Percentiles rank a stretch among this genome's conserved stretches.
phyloP scores from a whole-genome alignment of 1,140 invertebrate species.

The Cydia strobilella region DNA sequence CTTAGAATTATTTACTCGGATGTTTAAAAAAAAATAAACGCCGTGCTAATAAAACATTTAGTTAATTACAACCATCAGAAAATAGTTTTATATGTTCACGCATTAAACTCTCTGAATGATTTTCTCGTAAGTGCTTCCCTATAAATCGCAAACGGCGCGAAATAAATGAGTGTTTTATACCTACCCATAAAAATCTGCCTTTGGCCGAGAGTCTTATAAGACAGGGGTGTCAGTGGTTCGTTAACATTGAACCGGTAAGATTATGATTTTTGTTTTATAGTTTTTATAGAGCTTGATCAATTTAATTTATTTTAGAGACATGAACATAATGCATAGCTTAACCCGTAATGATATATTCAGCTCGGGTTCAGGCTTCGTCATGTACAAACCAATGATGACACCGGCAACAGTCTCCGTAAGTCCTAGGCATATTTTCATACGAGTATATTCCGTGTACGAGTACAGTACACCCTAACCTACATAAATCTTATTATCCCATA shows the following conservation, averaged over 20 bases:
- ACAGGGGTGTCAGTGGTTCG: not conserved
- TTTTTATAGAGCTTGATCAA: too few species aligned
- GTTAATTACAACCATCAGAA: not conserved
- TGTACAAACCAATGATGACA: too few species aligned
- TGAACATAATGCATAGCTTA: too few species aligned
- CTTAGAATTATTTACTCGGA: not conserved
- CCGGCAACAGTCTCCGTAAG: too few species aligned
- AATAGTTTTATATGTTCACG: conserved; percentile 6
- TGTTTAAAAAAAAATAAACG: not conserved
- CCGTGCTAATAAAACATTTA: not conserved
- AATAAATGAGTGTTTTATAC: conserved; percentile 26
- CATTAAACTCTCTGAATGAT: conserved; percentile 21
- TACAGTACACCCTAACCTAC: too few species aligned
- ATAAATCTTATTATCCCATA: too few species aligned
- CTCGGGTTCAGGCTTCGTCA: too few species aligned
- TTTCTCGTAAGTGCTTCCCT: conserved; percentile 23
- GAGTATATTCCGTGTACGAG: too few species aligned
- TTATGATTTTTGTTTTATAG: not conserved
- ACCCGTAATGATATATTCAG: too few species aligned
- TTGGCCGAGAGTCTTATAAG: conserved; percentile 1
- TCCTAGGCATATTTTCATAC: too few species aligned
- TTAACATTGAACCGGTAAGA: not conserved
- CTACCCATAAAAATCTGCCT: conserved; percentile 10
- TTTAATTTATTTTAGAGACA: too few species aligned
- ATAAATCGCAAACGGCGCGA: conserved; percentile 23